Evolutionary conservation across 1,140 invertebrate genomes (phyloP), one percentile per base, ranked within the genome.

Genomic region (Andricus grossulariae): DNA sequence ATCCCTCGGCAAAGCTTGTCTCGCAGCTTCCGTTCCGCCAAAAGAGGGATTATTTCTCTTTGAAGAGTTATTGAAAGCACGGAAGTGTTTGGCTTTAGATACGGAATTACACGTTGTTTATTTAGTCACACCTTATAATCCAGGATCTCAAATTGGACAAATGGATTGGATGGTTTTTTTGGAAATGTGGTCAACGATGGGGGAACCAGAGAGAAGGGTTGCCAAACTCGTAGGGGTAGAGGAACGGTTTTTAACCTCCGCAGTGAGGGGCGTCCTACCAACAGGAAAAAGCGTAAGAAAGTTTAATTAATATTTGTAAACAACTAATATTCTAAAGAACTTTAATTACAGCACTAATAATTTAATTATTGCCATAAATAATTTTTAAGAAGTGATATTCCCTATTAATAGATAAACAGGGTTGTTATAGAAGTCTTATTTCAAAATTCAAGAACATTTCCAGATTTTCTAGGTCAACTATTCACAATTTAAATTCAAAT

Each of bases 91-190:
- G 89, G 97, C 98, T 0, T 91, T 99, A 11, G 97, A 99, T 86
- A 97, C 95, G 82, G 98, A 99, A 87, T 92, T 99, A 0, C 99
- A 99, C 91, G 93, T 99, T 50, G 94, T 99, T 70, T 99, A 99
- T 91, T 92, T 98, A 83, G 97, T 98, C 3, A 98, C 97, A 6
- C 97, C 97, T 1, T 96, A 97, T 74, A 96, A 95, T 87, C 93
- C 96, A 18, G 94, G 95, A 84, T 94, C 94, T 86, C 94, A 97
- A 84, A 95, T 96, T 91, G 92, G 92, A 78, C 93, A 94, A 74
- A 92, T 99, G 50, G 97, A 99, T 90, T 99, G 98, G 98, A 93
- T 97, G 86, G 93, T 95, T 76, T 97, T 95, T 86, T 90, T 98
- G 13, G 94, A 94, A 80, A 86, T 98, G 18, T 99, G 97, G 97